Evolutionary conservation across 2,888 invertebrate species (phyloP).

Genomic region (Orthosia incerta): DNA sequence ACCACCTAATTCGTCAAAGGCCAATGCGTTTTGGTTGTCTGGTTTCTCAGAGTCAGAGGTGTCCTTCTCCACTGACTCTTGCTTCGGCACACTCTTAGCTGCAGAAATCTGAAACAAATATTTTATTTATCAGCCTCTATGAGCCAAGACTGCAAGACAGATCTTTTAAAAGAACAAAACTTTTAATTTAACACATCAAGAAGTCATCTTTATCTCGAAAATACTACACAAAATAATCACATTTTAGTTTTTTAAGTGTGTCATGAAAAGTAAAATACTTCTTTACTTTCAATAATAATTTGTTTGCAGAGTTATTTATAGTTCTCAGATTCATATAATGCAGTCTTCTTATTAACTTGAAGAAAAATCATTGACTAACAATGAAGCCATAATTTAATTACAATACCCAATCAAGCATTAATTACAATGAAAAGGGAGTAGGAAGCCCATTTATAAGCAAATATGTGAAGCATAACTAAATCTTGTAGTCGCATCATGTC

Average conservation of each 20-base stretch:
- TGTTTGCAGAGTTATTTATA: neutral
- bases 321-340: neutral
- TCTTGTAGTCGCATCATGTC: neutral
- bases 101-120: slow-evolving; percentile 76
- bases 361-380: slow-evolving; percentile 14
- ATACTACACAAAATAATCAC: neutral
- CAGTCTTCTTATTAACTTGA: neutral
- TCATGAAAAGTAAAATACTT: neutral
- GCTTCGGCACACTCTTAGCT: slow-evolving; percentile 77
- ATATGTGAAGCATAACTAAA: neutral
- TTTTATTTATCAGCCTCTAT: slow-evolving; percentile 1
- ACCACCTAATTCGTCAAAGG: slow-evolving; percentile 89
- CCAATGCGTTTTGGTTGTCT: slow-evolving; percentile 79
- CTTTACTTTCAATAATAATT: slow-evolving; percentile 10
- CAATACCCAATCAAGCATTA: neutral
- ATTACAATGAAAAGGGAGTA: neutral
- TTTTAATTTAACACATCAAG: too few relatives aligned
- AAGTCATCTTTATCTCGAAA: too few relatives aligned
- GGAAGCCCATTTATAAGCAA: neutral
- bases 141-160: too few relatives aligned
- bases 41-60: slow-evolving; percentile 83
- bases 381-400: neutral
- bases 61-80: slow-evolving; percentile 81
- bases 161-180: too few relatives aligned
- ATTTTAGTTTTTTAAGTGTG: neutral